Conservation (phyloP, 2,113 vertebrate genomes). For the Lycaon pictus region DNA sequence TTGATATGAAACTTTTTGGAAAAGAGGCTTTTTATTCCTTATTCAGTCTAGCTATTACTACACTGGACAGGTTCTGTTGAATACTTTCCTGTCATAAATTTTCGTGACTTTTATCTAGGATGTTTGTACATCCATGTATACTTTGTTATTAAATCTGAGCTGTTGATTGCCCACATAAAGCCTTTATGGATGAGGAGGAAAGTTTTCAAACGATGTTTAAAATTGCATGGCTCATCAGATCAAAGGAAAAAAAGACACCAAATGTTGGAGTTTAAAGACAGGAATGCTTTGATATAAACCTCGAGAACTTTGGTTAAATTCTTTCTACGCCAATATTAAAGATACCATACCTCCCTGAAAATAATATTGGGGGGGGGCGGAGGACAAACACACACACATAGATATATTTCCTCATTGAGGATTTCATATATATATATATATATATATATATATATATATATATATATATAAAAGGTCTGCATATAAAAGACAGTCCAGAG, state of each 20-base stretch:
- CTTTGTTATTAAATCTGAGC: conserved; percentile 70
- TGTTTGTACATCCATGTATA: conserved; percentile 9
- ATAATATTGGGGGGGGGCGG: conserved; percentile 73
- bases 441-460: no score
- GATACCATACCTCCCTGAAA: conserved; percentile 78
- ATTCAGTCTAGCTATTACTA: conserved; percentile 73
- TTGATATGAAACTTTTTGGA: conserved; percentile 61
- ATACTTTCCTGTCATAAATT: background rate
- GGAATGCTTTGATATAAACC: conserved; percentile 82
- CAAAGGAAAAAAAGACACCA: conserved; percentile 18
- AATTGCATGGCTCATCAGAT: conserved; percentile 48
- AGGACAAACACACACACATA: conserved; percentile 72
- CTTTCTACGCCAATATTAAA: conserved; percentile 79
- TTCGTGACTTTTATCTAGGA: conserved; percentile 71
- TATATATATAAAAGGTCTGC: conserved; percentile 87
- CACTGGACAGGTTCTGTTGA: conserved; percentile 60
- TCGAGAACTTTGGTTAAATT: conserved; percentile 83
- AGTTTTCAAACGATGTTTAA: conserved; percentile 70
- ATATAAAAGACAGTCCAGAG: conserved; percentile 96
- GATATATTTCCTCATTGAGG: conserved; percentile 71
- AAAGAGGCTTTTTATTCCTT: conserved; percentile 57
- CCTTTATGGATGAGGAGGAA: background rate
- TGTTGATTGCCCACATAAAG: conserved; percentile 47
- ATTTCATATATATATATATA: background rate
- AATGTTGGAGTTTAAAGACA: conserved; percentile 55